Evolutionary conservation across 2,797 vertebrate genomes (phyloP), one percentile per base, ranked within the genome.

Genomic region (Cuniculus paca): DNA sequence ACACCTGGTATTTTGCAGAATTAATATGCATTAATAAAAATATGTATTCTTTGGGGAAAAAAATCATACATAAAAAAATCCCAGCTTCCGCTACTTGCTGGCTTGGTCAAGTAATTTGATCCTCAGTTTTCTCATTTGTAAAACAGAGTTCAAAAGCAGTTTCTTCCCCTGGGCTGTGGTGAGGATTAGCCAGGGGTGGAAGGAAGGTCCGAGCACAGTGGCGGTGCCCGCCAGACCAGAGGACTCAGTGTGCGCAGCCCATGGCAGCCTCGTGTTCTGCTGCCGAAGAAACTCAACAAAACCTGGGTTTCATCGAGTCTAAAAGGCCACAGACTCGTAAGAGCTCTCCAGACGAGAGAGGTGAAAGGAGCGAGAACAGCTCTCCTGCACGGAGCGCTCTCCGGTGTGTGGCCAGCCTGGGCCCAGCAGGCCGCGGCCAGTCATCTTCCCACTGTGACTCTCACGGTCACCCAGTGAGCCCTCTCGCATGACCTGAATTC

Each of bases 311-410:
- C 10, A 36, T 14, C 11, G 19, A 50, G 34, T 31, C 72, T 0
- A 13, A 75, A 77, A 70, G 58, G 7, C 20, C 14, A 1, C 34
- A 65, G 36, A 39, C 17, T 19, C 9, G 4, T 48, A 45, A 48
- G 22, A n/a, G 12, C 12, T 34, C 45, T 70, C 9, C 1, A 6
- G 2, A 13, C 19, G 77, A 74, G 8, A 24, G 54, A n/a, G 50
- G 36, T 17, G 4, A 58, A 22, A 39, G 31, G 72, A 56, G 24
- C 17, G 16, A 16, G 19, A 8, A 56, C 2, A 12, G 0, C 19
- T 7, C 5, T 14, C 4, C 1, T 0, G 6, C 2, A 0, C 2
- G 0, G 6, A 26, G 60, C 0, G 4, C 50, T 3, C 17, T 6
- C 0, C 9, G 31, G 60, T 6, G 61, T 39, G 63, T 10, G 52